These are phyloP conservation scores for Heliconius eleuchia DNA, from an alignment of 1,140 invertebrate species.

Conservation along the genomic window DNA sequence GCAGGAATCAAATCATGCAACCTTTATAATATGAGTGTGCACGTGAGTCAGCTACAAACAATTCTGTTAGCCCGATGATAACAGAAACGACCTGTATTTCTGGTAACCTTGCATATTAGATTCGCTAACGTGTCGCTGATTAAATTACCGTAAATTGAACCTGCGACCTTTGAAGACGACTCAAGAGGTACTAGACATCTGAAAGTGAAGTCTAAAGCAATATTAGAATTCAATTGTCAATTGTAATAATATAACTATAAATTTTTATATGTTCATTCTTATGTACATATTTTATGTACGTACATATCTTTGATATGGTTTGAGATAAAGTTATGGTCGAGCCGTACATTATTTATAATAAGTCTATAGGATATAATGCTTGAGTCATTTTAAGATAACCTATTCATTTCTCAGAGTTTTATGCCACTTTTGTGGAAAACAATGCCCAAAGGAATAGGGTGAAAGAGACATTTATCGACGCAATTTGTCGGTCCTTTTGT, in stretches of 20 bases:
- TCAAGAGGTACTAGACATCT: not conserved
- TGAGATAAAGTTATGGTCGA: not conserved
- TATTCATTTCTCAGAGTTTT: no score
- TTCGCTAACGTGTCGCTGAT: constrained; percentile 22
- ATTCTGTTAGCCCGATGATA: constrained; percentile 46
- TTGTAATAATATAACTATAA: not conserved
- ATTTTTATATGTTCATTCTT: not conserved
- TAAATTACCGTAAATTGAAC: not conserved
- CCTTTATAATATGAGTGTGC: constrained; percentile 15
- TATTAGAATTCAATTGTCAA: no score
- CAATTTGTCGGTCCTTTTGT: no score
- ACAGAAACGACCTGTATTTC: constrained; percentile 56
- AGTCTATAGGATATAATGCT: no score
- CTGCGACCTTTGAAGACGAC: not conserved
- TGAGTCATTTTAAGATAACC: no score
- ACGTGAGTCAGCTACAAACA: constrained; percentile 45
- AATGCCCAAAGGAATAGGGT: no score
- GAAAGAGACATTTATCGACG: no score
- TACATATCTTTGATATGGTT: not conserved
- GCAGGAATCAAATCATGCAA: constrained; percentile 14
- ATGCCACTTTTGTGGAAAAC: no score
- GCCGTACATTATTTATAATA: not conserved
- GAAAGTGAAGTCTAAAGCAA: not conserved
- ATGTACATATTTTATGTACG: not conserved
- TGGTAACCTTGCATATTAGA: constrained; percentile 27